These are phyloP conservation scores for Sarcophaga carnaria DNA, from an alignment of 2,888 invertebrate genomes.

Conservation along the genomic window DNA sequence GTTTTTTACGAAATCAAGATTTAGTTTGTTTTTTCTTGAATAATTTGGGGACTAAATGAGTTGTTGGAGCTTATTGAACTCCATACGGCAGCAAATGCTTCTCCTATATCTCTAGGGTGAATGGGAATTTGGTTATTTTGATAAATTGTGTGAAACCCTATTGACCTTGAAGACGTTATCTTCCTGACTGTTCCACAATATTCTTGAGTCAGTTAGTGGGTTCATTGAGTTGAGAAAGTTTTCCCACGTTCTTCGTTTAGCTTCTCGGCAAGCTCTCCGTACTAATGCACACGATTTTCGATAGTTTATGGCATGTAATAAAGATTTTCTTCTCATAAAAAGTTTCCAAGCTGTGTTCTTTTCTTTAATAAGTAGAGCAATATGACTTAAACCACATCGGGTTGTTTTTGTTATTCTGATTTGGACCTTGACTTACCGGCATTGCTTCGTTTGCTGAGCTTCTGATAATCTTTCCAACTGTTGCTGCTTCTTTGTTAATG, in stretches of 20 bases:
- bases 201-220: background rate
- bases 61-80: constrained; percentile 15
- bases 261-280: background rate
- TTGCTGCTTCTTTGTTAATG: background rate
- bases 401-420: background rate
- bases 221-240: constrained; percentile 26
- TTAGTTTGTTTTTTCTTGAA: background rate
- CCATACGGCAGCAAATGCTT: constrained; percentile 2
- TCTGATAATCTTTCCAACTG: no score
- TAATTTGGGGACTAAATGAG: background rate
- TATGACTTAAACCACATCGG: background rate
- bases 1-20: background rate
- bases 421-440: background rate
- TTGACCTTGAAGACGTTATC: background rate
- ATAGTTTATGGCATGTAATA: constrained; percentile 4
- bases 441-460: background rate
- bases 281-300: background rate
- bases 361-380: constrained; percentile 2
- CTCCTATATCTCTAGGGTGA: background rate
- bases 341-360: constrained; percentile 19
- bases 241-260: constrained; percentile 24
- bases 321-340: background rate
- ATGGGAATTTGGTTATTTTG: background rate
- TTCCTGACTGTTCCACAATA: constrained; percentile 21
- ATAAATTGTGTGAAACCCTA: constrained; percentile 13